phyloP scores from a whole-genome alignment of 2,888 invertebrate genomes.

The Acrobeloides nanus region DNA sequence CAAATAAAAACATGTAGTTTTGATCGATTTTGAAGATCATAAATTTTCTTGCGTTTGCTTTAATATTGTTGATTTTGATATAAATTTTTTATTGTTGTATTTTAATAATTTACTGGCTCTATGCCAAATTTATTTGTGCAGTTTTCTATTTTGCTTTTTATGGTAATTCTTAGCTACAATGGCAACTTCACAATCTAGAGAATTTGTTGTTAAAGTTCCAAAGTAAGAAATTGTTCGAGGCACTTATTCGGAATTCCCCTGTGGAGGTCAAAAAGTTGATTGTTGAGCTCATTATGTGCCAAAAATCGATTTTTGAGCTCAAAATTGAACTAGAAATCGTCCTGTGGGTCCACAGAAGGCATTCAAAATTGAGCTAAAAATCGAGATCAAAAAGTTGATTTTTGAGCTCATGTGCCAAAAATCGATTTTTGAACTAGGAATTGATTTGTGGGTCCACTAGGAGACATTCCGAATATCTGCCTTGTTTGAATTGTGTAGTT shows the following conservation, averaged over 20 bases:
- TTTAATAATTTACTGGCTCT: not conserved
- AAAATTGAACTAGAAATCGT: too few species aligned
- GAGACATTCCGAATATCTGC: too few species aligned
- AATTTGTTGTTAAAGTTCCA: conserved; percentile 28
- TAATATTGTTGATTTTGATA: not conserved
- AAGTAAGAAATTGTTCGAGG: conserved; percentile 16
- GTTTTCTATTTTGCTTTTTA: conserved; percentile 4
- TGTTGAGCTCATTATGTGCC: too few species aligned
- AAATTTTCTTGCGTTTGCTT: not conserved
- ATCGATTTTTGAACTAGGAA: not conserved
- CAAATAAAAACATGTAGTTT: too few species aligned
- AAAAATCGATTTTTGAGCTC: too few species aligned
- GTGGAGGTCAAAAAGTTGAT: too few species aligned
- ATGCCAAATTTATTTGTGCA: not conserved
- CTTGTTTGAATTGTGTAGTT: too few species aligned
- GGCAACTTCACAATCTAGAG: conserved; percentile 12
- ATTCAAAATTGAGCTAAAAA: too few species aligned
- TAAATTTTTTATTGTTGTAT: not conserved
- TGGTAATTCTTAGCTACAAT: not conserved
- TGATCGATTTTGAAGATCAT: too few species aligned
- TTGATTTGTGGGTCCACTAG: conserved; percentile 3
- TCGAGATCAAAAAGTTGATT: too few species aligned
- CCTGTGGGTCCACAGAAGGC: too few species aligned
- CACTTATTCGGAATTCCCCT: too few species aligned
- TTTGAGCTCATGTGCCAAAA: not conserved